Percentiles rank a stretch among this genome's conserved stretches.
phyloP scores from a whole-genome alignment of 2,113 vertebrate species.

The Pyrgilauda ruficollis region DNA sequence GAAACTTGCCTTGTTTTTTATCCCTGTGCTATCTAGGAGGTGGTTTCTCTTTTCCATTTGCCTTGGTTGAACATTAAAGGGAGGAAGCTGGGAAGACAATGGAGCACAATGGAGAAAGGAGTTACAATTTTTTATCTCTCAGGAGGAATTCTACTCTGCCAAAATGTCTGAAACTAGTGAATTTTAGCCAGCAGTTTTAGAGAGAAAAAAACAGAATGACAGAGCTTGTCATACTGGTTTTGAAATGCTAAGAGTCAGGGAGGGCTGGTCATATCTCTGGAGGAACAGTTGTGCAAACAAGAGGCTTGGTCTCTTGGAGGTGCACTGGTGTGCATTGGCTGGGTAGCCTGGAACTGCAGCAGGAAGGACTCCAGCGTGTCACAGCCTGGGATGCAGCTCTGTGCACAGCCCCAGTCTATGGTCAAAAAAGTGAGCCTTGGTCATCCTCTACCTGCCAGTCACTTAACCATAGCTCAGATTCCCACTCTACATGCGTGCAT shows the following conservation, averaged over 20 bases:
- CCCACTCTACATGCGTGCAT: rapidly evolving
- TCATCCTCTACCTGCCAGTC: neutral
- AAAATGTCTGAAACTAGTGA: neutral
- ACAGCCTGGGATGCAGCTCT: neutral
- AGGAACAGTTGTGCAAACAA: neutral
- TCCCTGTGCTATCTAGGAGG: neutral
- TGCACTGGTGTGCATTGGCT: neutral
- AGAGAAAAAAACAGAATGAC: neutral
- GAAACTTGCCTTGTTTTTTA: neutral
- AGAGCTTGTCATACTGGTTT: neutral
- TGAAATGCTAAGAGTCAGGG: neutral
- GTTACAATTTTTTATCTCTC: neutral
- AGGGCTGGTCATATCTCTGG: neutral
- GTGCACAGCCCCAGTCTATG: neutral
- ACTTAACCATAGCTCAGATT: neutral
- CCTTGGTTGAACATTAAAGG: neutral
- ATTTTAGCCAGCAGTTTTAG: neutral
- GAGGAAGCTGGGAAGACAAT: neutral
- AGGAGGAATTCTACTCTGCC: neutral
- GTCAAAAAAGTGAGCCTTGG: neutral
- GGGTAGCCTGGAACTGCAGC: neutral
- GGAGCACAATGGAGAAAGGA: neutral
- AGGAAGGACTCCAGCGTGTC: neutral
- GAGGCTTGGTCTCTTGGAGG: rapidly evolving
- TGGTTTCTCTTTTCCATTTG: neutral